phyloP scores from a whole-genome alignment of 1,140 invertebrate species.

The fruit fly (Drosophila melanogaster) region Release_6_plus_ISO1_MT NC_004354.4:9788001-9788500 shows the following conservation, averaged over 20 bases:
- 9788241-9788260: too few species aligned
- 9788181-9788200: too few species aligned
- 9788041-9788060: too few species aligned
- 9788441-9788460: background rate
- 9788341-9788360: background rate
- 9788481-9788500: background rate
- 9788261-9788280: background rate
- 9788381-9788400: background rate
- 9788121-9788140: conserved; percentile 2
- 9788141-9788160: background rate
- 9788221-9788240: too few species aligned
- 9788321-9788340: background rate
- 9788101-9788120: background rate
- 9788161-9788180: too few species aligned
- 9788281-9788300: background rate
- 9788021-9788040: too few species aligned
- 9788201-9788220: too few species aligned
- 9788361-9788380: background rate
- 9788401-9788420: background rate
- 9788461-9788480: background rate
- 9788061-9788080: too few species aligned
- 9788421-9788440: background rate
- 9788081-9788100: background rate
- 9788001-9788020: too few species aligned
- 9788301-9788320: too few species aligned